Evolutionary conservation across 1,140 invertebrate genomes (phyloP).

Genomic region (Anastatus disparis): DNA sequence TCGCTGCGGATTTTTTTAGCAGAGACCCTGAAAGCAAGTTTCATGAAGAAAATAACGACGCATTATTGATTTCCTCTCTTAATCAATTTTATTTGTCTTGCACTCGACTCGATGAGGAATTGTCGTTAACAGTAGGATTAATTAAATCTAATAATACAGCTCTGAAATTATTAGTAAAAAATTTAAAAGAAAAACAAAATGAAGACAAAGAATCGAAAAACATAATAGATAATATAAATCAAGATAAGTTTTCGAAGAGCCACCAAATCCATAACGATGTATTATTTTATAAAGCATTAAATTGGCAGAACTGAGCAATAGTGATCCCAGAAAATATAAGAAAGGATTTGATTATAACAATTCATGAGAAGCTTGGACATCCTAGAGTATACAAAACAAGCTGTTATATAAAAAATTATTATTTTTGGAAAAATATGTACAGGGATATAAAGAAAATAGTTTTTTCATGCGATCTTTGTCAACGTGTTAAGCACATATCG

Average conservation of each 20-base stretch:
- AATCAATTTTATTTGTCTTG: background rate
- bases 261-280: background rate
- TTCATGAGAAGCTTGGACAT: too few relatives aligned
- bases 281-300: too few relatives aligned
- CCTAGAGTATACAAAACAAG: background rate
- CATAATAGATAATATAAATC: too few relatives aligned
- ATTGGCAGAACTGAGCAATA: too few relatives aligned
- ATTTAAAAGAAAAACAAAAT: background rate
- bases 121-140: background rate
- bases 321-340: too few relatives aligned
- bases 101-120: background rate
- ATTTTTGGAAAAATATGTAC: too few relatives aligned
- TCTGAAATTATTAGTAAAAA: background rate
- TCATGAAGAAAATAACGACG: too few relatives aligned
- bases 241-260: background rate
- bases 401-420: background rate
- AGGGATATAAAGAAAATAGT: background rate
- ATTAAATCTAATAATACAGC: too few relatives aligned
- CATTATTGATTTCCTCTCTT: too few relatives aligned
- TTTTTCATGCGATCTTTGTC: too few relatives aligned
- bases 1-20: background rate
- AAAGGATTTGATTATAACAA: too few relatives aligned
- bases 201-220: background rate
- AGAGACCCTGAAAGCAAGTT: background rate
- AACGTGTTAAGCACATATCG: background rate